Conservation (phyloP, 30 jellyfish, hydroid and myxozoan species). For the Chrysaora quinquecirrha region DNA sequence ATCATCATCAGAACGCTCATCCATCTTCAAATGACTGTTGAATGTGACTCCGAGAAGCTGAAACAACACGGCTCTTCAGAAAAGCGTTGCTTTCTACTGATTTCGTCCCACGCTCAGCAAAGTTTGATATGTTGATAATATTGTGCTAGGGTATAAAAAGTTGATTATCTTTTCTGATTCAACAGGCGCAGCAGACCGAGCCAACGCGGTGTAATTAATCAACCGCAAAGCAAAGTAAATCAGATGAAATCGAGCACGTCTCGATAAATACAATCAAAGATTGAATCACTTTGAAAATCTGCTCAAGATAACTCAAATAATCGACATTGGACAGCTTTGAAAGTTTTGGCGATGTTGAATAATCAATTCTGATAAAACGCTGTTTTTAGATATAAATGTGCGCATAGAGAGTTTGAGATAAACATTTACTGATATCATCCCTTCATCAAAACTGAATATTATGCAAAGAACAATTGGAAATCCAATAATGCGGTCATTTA, state of each 20-base stretch:
- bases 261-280: slow-evolving; percentile 66
- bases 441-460: slow-evolving; percentile 71
- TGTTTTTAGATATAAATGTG: slow-evolving; percentile 40
- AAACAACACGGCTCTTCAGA: slow-evolving; percentile 16
- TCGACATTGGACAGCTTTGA: slow-evolving; percentile 56
- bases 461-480: slow-evolving; percentile 57
- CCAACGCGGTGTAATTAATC: slow-evolving; percentile 80
- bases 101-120: slow-evolving; percentile 73
- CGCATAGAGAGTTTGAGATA: slow-evolving; percentile 66
- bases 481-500: slow-evolving; percentile 84
- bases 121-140: slow-evolving; percentile 76
- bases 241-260: slow-evolving; percentile 74
- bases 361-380: slow-evolving; percentile 51
- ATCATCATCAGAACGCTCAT: slow-evolving; percentile 50
- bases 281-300: slow-evolving; percentile 61
- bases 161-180: slow-evolving; percentile 64
- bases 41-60: too few relatives aligned
- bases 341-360: slow-evolving; percentile 49
- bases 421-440: slow-evolving; percentile 79
- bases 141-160: slow-evolving; percentile 52
- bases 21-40: too few relatives aligned
- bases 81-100: slow-evolving; percentile 19
- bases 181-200: slow-evolving; percentile 87
- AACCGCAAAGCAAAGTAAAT: slow-evolving; percentile 72
- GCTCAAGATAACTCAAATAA: slow-evolving; percentile 60